Evolutionary conservation across 2,113 vertebrate genomes (phyloP).

Genomic region (Heterotis niloticus): DNA sequence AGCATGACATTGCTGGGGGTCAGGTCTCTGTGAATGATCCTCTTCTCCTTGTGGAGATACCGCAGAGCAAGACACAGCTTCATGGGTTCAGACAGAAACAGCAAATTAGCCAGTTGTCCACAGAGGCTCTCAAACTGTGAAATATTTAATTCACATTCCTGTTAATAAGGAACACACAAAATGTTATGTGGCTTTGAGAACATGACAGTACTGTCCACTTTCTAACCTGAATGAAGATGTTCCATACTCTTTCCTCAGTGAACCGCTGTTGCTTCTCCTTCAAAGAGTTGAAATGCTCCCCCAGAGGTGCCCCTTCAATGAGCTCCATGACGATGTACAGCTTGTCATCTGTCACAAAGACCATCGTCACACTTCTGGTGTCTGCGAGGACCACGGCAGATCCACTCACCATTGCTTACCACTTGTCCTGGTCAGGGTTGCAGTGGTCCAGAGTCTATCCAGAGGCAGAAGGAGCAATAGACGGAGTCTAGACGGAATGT

Average conservation of each 20-base stretch:
- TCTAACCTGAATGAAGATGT: conserved; percentile 83
- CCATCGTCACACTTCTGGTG: no score
- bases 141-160: background rate
- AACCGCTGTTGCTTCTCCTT: conserved; percentile 80
- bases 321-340: conserved; percentile 88
- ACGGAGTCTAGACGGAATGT: no score
- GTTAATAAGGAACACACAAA: background rate
- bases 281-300: conserved; percentile 77
- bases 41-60: conserved; percentile 88
- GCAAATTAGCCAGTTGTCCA: background rate
- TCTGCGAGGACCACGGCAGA: no score
- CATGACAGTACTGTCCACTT: background rate
- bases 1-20: conserved; percentile 83
- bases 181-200: background rate
- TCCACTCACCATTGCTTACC: no score
- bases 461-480: no score
- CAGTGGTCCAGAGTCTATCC: no score
- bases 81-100: conserved; percentile 37
- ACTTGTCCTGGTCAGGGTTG: no score
- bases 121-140: no score
- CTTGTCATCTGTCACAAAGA: conserved; percentile 64
- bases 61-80: conserved; percentile 80
- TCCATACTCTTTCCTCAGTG: conserved; percentile 81
- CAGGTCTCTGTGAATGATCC: conserved; percentile 80
- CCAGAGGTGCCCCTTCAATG: conserved; percentile 76